Evolutionary conservation across 2,113 vertebrate genomes (phyloP), one percentile per base, ranked within the genome.

Genomic region (Cervus canadensis): DNA sequence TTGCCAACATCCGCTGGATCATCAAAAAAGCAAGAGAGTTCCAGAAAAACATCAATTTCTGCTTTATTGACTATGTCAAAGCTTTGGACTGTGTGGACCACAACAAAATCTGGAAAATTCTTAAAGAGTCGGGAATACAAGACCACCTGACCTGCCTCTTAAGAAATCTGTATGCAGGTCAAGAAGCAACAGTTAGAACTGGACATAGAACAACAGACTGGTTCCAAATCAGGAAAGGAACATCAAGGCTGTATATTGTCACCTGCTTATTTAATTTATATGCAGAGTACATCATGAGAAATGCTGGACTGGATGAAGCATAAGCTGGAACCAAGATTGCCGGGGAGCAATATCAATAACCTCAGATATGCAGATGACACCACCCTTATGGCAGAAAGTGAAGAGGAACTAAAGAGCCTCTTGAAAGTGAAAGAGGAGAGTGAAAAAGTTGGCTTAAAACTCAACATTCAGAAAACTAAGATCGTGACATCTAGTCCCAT

Each of bases 1-100:
- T n/a, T 19, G 4, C 16, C 16, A 67, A n/a, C 33, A n/a, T 67
- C 33, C 0, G 0, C 0, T 59, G 33, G 33, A n/a, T 67, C 62
- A 67, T 67, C 0, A 1, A 67, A 67, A 67, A 67, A 67, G 33
- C 62, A 19, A 67, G 62, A 19, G 62, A 67, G 8, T 67, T 67
- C 62, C 62, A n/a, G 33, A n/a, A 67, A n/a, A 67, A 67, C 33
- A n/a, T n/a, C 33, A 19, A n/a, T 10, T 67, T 67, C 16, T 67
- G 62, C 8, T 67, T 67, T 67, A 10, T n/a, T 67, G 62, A 67
- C 33, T 67, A 67, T 67, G 62, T 3, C 33, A 67, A 67, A 67
- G 8, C 62, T 8, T 67, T 67, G 10, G 33, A 67, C 33, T 67
- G 7, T 67, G 33, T n/a, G 62, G 33, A n/a, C 16, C n/a, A n/a